Conservation (phyloP, 2,113 vertebrate species). For the Leptodactylus fuscus region DNA sequence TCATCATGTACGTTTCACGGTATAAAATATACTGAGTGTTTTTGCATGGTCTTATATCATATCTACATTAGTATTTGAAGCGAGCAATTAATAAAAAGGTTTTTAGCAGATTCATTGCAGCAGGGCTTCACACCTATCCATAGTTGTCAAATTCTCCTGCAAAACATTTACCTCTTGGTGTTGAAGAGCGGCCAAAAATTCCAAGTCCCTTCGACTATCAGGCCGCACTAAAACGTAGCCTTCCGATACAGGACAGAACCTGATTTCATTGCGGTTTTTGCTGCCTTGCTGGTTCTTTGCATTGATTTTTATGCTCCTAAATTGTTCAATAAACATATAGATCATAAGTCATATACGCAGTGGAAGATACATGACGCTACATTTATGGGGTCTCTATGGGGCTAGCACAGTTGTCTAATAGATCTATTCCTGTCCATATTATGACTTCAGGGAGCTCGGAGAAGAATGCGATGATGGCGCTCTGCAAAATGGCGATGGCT, state of each 20-base stretch:
- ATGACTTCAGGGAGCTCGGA: slow-evolving; percentile 53
- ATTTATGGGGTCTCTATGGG: neutral
- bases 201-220: neutral
- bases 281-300: neutral
- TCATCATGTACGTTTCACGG: neutral
- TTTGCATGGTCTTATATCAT: neutral
- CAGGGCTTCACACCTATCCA: neutral
- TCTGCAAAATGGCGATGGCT: slow-evolving; percentile 89
- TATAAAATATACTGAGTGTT: neutral
- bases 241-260: neutral
- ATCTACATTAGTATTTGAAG: neutral
- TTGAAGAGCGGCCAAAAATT: neutral
- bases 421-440: no score
- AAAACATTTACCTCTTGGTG: neutral
- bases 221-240: neutral
- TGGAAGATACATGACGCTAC: no score
- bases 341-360: neutral
- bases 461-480: slow-evolving; percentile 93
- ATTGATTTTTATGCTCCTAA: neutral
- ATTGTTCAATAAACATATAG: neutral
- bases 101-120: slow-evolving; percentile 4
- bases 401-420: no score
- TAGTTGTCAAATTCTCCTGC: neutral
- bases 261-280: neutral
- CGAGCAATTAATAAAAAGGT: slow-evolving; percentile 7